Evolutionary conservation across 2,888 invertebrate genomes (phyloP).

Genomic region (Chelonus formosanus): DNA sequence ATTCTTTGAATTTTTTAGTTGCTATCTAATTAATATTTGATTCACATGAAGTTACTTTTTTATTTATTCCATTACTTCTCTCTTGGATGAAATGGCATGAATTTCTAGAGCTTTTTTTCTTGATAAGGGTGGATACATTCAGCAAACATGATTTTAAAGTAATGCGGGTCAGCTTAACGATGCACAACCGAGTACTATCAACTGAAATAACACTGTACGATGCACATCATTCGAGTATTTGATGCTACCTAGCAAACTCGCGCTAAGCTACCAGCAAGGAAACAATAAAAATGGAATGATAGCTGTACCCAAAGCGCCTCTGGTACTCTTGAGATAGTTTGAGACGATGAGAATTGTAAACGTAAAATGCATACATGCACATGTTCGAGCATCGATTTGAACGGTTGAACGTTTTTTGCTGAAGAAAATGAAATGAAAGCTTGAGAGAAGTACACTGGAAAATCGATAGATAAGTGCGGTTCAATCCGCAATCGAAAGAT

Average conservation of each 20-base stretch:
- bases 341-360: slow-evolving; percentile 25
- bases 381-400: slow-evolving; percentile 10
- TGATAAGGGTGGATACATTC: too few relatives aligned
- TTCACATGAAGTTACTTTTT: too few relatives aligned
- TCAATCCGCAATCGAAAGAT: background rate
- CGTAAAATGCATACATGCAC: background rate
- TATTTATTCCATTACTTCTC: too few relatives aligned
- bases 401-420: background rate
- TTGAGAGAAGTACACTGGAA: too few relatives aligned
- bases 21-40: background rate
- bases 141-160: too few relatives aligned
- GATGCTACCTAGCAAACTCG: slow-evolving; percentile 15
- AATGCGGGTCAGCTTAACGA: slow-evolving; percentile 44
- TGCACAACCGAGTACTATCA: slow-evolving; percentile 42
- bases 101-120: too few relatives aligned
- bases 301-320: slow-evolving; percentile 35
- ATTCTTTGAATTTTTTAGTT: background rate
- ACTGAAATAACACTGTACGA: slow-evolving; percentile 24
- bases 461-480: too few relatives aligned
- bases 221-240: slow-evolving; percentile 7
- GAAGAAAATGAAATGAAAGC: too few relatives aligned
- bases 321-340: slow-evolving; percentile 36
- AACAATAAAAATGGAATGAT: slow-evolving; percentile 46
- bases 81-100: too few relatives aligned
- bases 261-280: slow-evolving; percentile 33